Evolutionary conservation across 2,113 vertebrate genomes (phyloP), one percentile per base, ranked within the genome.

Genomic region (Cyphomyrus discorhynchus): DNA sequence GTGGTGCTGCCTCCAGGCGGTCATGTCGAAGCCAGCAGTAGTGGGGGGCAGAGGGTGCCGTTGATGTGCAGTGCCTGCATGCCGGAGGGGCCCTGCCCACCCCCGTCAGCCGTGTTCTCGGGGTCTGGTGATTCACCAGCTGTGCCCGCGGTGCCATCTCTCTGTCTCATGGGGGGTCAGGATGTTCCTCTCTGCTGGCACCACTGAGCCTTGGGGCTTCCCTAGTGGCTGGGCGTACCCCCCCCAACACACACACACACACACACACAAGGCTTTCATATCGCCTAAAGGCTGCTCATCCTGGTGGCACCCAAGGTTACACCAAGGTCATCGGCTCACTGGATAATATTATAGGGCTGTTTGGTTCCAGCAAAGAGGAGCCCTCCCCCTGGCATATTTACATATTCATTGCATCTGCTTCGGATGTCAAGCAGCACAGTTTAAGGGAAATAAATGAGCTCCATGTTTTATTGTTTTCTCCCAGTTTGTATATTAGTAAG

Each of bases 1-100:
- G 3, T 89, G 91, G 11, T 31, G 13, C 1, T 8, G 7, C 49
- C 70, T 47, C 17, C 50, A 87, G 87, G 92, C 93, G 92, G 93
- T 42, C 90, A 89, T 93, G 94, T 92, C 93, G 93, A 90, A 84
- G 92, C 92, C 93, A 93, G 92, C 94, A 91, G 91, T 92, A 9
- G 91, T 92, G 92, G 50, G 47, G 27, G 47, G 74, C n/a, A n/a
- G 31, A 39, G 74, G 35, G 15, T 42, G 87, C 13, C 62, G 17
- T 49, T 24, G 58, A 88, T 49, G 45, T 74, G 21, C 42, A 15
- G 94, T 19, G 74, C 15, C 13, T 39, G 70, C 35, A 94, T 94
- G 94, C 94, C 93, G 93, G 90, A 91, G 90, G 91, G 91, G 92
- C 92, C 92, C 92, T 39, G 9, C 50, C 50, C 42, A 31, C 19